Base-by-base conservation (phyloP, 2,888 invertebrate genomes). In the Eupithecia centaureata region DNA sequence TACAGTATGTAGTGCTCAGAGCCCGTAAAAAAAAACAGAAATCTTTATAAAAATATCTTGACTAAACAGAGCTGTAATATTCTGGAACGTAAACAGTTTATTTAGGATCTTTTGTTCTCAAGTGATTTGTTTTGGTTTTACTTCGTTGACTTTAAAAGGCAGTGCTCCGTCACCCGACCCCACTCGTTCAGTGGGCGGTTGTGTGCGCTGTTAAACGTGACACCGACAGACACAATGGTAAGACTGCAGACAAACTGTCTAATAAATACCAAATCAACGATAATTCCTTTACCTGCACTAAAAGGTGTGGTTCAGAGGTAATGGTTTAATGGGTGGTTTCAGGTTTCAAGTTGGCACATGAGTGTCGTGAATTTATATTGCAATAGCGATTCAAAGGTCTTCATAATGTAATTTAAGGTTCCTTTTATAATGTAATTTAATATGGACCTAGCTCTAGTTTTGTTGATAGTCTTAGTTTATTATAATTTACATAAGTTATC, bases 171-270 rank as follows among this genome's bases (percentile, higher is more conserved):
- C 38, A 61, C 35, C 54, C 57, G 51, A 68, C 25, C 56, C 22
- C 51, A 2, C 18, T 58, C 35, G 3, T 30, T 25, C 32, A n/a
- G 67, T 67, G 63, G 63, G 67, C 22, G 68, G 63, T 64, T 57
- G 35, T 56, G 60, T 35, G 62, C 5, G 63, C 42, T 47, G 42
- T 60, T 32, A 51, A 67, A 67, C 28, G 60, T 56, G 63, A 67
- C 56, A 67, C 67, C 62, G n/a, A 54, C 60, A 32, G 57, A 51
- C 60, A 63, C 63, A 63, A 56, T 38, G 57, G 28, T 61, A 54
- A 63, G 56, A 59, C n/a, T n/a, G n/a, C 67, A 33, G 56, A 63
- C 12, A 28, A 3, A 63, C 57, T 28, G 61, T 61, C 51, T 5
- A 57, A 64, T 64, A 63, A 58, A 61, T 57, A 61, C 51, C 60